Conservation (phyloP, 53 echinoderm and acorn worm species). For the Temnopleurus reevesii region DNA sequence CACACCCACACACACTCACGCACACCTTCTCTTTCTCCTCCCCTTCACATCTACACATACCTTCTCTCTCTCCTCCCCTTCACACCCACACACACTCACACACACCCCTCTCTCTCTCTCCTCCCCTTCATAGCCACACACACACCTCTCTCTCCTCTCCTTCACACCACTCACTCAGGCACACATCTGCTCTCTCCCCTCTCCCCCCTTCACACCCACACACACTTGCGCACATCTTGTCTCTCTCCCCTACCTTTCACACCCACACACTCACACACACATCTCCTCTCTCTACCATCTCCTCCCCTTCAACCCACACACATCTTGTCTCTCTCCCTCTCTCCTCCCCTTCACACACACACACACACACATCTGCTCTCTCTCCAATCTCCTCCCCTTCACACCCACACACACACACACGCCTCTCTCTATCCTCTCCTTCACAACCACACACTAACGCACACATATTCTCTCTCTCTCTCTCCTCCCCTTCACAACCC, state of each 20-base stretch:
- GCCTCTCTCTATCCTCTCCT: neutral
- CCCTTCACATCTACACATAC: too few species aligned
- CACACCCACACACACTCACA: too few species aligned
- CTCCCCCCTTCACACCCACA: neutral
- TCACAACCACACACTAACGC: neutral
- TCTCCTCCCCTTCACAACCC: neutral
- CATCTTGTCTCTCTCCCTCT: neutral
- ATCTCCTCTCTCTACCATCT: neutral
- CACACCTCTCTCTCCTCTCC: neutral
- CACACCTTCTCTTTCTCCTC: too few species aligned
- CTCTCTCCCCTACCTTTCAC: neutral
- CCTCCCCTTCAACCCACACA: neutral
- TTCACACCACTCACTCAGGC: neutral
- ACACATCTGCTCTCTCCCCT: neutral
- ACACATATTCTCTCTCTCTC: neutral
- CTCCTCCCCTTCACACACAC: neutral
- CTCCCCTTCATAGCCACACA: neutral
- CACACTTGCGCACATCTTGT: neutral
- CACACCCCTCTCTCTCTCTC: neutral
- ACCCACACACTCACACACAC: neutral
- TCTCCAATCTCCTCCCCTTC: neutral
- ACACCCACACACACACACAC: neutral
- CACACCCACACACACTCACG: too few species aligned
- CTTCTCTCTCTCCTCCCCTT: too few species aligned
- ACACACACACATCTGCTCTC: neutral